phyloP scores from a whole-genome alignment of 2,113 vertebrate genomes.

The Scopus umbretta region DNA sequence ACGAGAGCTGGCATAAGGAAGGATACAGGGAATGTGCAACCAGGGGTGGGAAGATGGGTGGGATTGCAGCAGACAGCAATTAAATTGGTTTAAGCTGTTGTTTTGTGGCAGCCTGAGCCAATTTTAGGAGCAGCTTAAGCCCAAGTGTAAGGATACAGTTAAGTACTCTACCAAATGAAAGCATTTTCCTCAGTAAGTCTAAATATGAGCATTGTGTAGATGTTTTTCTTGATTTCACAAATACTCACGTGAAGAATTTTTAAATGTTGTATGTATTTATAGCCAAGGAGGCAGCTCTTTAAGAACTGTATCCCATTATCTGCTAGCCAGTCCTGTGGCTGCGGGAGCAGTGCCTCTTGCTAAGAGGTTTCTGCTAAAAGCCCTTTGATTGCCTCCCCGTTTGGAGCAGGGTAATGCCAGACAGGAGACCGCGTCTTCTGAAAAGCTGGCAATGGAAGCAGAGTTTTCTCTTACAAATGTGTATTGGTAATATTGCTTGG shows the following conservation, averaged over 20 bases:
- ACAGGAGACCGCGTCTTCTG: neutral
- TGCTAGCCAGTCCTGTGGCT: neutral
- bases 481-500: neutral
- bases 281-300: neutral
- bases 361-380: neutral
- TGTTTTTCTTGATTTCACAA: neutral
- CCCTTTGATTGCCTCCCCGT: neutral
- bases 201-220: neutral
- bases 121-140: neutral
- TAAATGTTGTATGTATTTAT: neutral
- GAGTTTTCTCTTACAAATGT: neutral
- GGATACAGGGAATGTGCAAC: neutral
- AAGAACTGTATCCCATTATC: neutral
- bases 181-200: neutral
- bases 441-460: neutral
- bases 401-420: neutral
- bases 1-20: neutral
- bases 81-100: slow-evolving; percentile 37
- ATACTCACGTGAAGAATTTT: neutral
- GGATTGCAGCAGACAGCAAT: neutral
- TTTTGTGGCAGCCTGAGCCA: slow-evolving; percentile 12
- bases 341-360: neutral
- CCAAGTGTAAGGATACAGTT: neutral
- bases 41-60: neutral
- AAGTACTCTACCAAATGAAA: neutral